Conservation (phyloP, 2,797 vertebrate genomes). For the Epinephelus coioides region DNA sequence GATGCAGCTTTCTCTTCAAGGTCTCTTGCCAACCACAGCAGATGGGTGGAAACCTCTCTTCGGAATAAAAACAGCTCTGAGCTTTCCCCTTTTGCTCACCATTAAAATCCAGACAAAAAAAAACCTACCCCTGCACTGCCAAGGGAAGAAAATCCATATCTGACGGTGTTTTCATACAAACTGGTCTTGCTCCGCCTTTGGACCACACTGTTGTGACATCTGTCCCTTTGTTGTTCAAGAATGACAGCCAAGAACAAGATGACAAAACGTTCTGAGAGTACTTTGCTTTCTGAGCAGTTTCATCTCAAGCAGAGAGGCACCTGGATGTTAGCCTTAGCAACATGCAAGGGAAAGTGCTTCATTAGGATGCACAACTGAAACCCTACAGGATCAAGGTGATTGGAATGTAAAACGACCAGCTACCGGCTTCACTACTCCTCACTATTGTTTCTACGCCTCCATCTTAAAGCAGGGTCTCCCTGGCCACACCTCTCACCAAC, state of each 20-base stretch:
- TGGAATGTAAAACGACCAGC: conserved; percentile 70
- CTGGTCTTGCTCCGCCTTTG: conserved; percentile 15
- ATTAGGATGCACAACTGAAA: conserved; percentile 67
- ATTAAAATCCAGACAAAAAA: conserved; percentile 48
- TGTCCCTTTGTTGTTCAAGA: conserved; percentile 48
- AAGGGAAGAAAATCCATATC: conserved; percentile 43
- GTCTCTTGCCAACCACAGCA: conserved; percentile 67
- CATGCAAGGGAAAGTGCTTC: conserved; percentile 46
- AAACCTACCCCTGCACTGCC: conserved; percentile 17
- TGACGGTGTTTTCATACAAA: conserved; percentile 43
- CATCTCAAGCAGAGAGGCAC: conserved; percentile 46
- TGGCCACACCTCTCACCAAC: conserved; percentile 29
- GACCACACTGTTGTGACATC: conserved; percentile 40
- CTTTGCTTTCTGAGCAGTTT: conserved; percentile 38
- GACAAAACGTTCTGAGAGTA: conserved; percentile 28
- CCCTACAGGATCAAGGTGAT: conserved; percentile 61
- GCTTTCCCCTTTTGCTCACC: conserved; percentile 66
- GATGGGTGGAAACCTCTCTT: conserved; percentile 75
- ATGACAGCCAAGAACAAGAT: conserved; percentile 39
- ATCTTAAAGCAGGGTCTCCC: conserved; percentile 36
- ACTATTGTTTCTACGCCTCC: conserved; percentile 32
- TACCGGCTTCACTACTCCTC: conserved; percentile 45
- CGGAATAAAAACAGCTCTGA: conserved; percentile 70
- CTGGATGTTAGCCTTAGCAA: conserved; percentile 52
- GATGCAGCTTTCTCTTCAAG: conserved; percentile 73